Evolutionary conservation across 2,113 vertebrate species (phyloP).

Genomic region (Leptobrachium ailaonicum): DNA sequence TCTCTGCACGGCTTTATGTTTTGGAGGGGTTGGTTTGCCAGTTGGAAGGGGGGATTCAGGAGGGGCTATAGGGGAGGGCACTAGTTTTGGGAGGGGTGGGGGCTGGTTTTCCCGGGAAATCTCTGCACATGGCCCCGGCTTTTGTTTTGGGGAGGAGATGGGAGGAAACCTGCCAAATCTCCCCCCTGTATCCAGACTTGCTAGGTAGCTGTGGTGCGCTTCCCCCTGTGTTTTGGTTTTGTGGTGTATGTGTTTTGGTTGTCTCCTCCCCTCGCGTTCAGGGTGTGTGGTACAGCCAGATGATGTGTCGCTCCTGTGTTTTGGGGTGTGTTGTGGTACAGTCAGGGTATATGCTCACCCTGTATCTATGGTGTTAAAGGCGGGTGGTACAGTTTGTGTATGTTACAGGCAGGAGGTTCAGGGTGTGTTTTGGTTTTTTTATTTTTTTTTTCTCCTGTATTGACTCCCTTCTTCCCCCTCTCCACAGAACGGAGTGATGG

Average conservation of each 20-base stretch:
- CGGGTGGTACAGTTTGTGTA: no score
- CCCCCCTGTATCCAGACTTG: constrained; percentile 19
- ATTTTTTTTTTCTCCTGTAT: neutral
- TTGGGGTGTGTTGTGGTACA: no score
- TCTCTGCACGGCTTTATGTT: no score
- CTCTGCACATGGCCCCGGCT: neutral
- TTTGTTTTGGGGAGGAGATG: constrained; percentile 21
- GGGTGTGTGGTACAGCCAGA: no score
- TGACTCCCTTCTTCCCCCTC: neutral
- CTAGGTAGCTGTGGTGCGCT: no score
- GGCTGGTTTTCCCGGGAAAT: neutral
- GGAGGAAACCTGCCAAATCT: constrained; percentile 47
- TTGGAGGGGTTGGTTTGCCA: no score
- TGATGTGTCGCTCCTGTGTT: no score
- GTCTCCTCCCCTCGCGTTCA: no score
- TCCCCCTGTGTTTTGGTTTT: no score
- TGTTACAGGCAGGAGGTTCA: neutral
- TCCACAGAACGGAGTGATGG: constrained; percentile 79
- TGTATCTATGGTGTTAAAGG: neutral
- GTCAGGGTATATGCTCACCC: neutral
- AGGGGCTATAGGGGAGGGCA: neutral
- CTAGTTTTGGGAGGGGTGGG: neutral
- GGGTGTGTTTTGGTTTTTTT: neutral
- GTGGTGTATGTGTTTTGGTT: no score
- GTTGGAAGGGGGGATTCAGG: no score